Percentiles rank a stretch among this genome's conserved stretches.
These are phyloP conservation scores for Rapana venosa DNA, from an alignment of 2,888 invertebrate genomes.

Conservation along the genomic window DNA sequence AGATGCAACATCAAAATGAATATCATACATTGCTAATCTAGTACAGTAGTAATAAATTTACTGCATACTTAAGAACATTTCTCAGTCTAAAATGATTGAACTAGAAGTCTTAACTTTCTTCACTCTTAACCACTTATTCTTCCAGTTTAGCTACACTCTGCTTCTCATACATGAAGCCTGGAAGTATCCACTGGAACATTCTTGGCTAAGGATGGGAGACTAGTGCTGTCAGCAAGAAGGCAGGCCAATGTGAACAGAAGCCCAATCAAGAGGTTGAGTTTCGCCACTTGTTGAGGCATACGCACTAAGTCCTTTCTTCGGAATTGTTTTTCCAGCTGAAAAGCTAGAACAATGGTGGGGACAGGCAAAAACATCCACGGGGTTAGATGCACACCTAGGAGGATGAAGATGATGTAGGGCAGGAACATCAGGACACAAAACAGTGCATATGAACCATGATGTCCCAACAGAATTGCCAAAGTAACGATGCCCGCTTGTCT, in stretches of 20 bases:
- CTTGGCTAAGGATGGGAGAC: conserved; percentile 51
- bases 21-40: too few relatives aligned
- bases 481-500: conserved; percentile 94
- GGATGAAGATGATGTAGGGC: conserved; percentile 89
- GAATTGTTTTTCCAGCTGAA: conserved; percentile 93
- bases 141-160: too few relatives aligned
- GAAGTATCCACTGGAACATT: neutral
- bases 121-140: too few relatives aligned
- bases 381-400: conserved; percentile 90
- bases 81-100: too few relatives aligned
- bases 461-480: conserved; percentile 94
- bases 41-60: too few relatives aligned
- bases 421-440: conserved; percentile 93
- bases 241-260: conserved; percentile 90
- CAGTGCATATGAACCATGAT: conserved; percentile 92
- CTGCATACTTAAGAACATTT: too few relatives aligned
- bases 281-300: conserved; percentile 92
- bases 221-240: conserved; percentile 50
- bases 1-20: too few relatives aligned
- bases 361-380: conserved; percentile 93
- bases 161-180: neutral
- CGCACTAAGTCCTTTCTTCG: conserved; percentile 88
- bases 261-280: conserved; percentile 93
- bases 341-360: conserved; percentile 91
- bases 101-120: too few relatives aligned